Evolutionary conservation across 2,888 invertebrate genomes (phyloP), one percentile per base, ranked within the genome.

Genomic region (Mythimna impura): DNA sequence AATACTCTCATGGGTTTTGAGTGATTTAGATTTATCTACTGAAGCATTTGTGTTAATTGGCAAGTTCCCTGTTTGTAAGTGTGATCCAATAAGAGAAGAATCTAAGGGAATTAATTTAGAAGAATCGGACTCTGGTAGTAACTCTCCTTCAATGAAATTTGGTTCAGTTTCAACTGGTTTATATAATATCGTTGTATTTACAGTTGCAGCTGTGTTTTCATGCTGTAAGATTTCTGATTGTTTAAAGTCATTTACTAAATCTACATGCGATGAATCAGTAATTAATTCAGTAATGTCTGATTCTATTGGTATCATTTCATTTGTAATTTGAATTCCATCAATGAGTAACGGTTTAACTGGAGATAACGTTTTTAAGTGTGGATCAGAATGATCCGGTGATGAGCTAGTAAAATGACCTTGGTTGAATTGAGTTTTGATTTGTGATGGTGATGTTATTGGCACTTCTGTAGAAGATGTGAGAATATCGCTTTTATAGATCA

Each of bases 51-150:
- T 30, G 1, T 30, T 17, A 22, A 22, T 40, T 14, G 10, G 30
- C 0, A 2, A 50, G 9, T 2, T 69, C 20, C 0, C 57, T 43
- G 43, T 52, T 17, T 55, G 12, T 43, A 72, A 50, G 2, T 36
- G 12, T 36, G 65, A 4, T 1, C 50, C 80, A 65, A 62, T 52
- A 0, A 76, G 43, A 25, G 61, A 62, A n/a, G 65, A 25, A 62
- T 76, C 79, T 52, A 79, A 65, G 1, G 40, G 64, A 5, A 22
- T 20, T 0, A 55, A 3, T 5, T 1, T 17, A 17, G 40, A 50
- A 4, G 50, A 47, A 20, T 78, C 58, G 3, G 25, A 5, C 34
- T 69, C 3, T 52, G 63, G n/a, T n/a, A 14, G 3, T 34, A 58
- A 34, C 2, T 34, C n/a, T 17, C 9, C 7, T 30, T n/a, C 50